Percentiles rank a stretch among this genome's conserved stretches.
Evolutionary conservation across 2,888 invertebrate genomes (phyloP).

Genomic region (Phasia obesa): DNA sequence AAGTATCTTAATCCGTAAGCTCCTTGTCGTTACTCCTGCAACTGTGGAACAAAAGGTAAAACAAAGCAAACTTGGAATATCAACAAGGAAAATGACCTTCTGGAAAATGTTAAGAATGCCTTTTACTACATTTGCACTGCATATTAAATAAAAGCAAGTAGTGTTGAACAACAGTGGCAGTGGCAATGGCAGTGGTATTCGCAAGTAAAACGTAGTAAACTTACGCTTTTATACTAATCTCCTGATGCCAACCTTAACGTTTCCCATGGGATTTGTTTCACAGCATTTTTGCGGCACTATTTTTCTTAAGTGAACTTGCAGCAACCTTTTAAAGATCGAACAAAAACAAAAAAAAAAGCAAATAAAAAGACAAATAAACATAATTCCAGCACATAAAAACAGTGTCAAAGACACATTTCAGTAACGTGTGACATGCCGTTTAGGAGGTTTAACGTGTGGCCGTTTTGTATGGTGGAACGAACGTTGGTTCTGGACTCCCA

Average conservation of each 20-base stretch:
- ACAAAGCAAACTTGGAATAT: conserved; percentile 2
- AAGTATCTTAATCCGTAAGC: background rate
- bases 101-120: conserved; percentile 74
- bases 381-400: conserved; percentile 57
- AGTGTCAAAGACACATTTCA: conserved; percentile 69
- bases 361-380: conserved; percentile 41
- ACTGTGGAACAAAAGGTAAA: background rate
- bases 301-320: conserved; percentile 27
- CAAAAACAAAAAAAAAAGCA: background rate
- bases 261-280: conserved; percentile 72
- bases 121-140: conserved; percentile 64
- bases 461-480: conserved; percentile 8
- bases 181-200: conserved; percentile 13
- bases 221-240: conserved; percentile 66
- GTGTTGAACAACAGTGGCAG: conserved; percentile 7
- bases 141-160: conserved; percentile 65
- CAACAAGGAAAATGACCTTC: conserved; percentile 68
- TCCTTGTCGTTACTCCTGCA: background rate
- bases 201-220: conserved; percentile 55
- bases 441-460: conserved; percentile 64
- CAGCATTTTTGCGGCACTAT: conserved; percentile 65
- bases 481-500: conserved; percentile 12
- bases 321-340: conserved; percentile 19
- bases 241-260: conserved; percentile 62
- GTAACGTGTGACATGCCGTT: conserved; percentile 69